These are phyloP conservation scores for Hesperia comma DNA, from an alignment of 2,888 invertebrate genomes.

Conservation along the genomic window DNA sequence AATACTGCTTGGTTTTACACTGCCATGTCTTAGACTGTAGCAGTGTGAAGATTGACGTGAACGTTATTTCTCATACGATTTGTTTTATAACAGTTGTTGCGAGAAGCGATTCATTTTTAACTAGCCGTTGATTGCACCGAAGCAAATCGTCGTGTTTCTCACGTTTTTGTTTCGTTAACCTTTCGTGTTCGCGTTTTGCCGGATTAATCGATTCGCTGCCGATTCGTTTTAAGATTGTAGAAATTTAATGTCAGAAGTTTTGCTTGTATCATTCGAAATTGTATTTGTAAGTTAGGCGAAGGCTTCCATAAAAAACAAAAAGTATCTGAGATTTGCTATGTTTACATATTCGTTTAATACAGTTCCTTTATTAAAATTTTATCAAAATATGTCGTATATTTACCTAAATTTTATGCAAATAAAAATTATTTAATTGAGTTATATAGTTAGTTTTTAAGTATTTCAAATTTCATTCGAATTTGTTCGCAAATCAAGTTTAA, in stretches of 20 bases:
- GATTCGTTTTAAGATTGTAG: slow-evolving; percentile 61
- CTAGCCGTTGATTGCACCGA: slow-evolving; percentile 65
- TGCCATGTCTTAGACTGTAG: slow-evolving; percentile 51
- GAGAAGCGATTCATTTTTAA: slow-evolving; percentile 72
- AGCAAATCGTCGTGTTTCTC: slow-evolving; percentile 73
- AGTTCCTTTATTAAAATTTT: too few relatives aligned
- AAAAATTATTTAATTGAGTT: too few relatives aligned
- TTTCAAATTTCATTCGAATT: too few relatives aligned
- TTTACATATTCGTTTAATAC: too few relatives aligned
- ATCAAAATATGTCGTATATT: too few relatives aligned
- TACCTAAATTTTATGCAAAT: too few relatives aligned
- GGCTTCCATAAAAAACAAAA: not conserved
- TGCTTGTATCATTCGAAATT: slow-evolving; percentile 35
- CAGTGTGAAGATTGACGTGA: slow-evolving; percentile 48
- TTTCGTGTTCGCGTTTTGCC: slow-evolving; percentile 55
- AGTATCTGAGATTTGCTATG: too few relatives aligned
- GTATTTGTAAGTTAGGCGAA: not conserved
- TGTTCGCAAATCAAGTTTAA: too few relatives aligned
- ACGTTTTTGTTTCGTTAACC: slow-evolving; percentile 78
- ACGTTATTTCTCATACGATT: slow-evolving; percentile 64
- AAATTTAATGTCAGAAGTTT: slow-evolving; percentile 42
- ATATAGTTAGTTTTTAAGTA: too few relatives aligned
- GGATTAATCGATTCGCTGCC: slow-evolving; percentile 69
- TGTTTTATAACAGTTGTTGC: slow-evolving; percentile 70
- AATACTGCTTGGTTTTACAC: slow-evolving; percentile 49